Percentiles rank a stretch among this genome's conserved stretches.
These are phyloP conservation scores for Lithophane ornitopus DNA, from an alignment of 2,888 invertebrate genomes.

Conservation along the genomic window DNA sequence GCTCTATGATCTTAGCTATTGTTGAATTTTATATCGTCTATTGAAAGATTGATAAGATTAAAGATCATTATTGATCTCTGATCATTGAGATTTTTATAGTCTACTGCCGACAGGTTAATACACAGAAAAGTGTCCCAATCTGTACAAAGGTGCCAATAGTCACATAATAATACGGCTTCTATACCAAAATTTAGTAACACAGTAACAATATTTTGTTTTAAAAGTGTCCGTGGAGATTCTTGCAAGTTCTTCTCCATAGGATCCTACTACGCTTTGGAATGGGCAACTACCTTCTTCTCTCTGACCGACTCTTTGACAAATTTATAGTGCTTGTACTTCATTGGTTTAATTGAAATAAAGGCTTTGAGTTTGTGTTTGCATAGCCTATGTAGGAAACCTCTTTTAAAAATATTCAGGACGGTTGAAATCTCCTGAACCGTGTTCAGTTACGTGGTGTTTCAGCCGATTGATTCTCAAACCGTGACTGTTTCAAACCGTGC, in stretches of 20 bases:
- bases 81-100: background rate
- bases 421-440: conserved; percentile 18
- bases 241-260: background rate
- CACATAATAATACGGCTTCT: no score
- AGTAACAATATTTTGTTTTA: no score
- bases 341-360: background rate
- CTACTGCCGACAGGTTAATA: conserved; percentile 21
- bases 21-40: background rate
- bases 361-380: background rate
- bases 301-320: background rate
- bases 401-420: background rate
- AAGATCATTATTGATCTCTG: background rate
- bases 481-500: conserved; percentile 41
- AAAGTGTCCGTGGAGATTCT: background rate
- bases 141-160: background rate
- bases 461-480: conserved; percentile 42
- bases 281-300: background rate
- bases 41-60: conserved; percentile 21
- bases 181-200: no score
- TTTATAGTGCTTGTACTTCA: no score
- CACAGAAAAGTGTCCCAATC: background rate
- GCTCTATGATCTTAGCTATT: conserved; percentile 1
- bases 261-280: background rate
- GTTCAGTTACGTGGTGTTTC: conserved; percentile 24
- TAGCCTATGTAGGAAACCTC: background rate